Conservation (phyloP, 2,888 invertebrate genomes). For the Tenthredo livida region DNA sequence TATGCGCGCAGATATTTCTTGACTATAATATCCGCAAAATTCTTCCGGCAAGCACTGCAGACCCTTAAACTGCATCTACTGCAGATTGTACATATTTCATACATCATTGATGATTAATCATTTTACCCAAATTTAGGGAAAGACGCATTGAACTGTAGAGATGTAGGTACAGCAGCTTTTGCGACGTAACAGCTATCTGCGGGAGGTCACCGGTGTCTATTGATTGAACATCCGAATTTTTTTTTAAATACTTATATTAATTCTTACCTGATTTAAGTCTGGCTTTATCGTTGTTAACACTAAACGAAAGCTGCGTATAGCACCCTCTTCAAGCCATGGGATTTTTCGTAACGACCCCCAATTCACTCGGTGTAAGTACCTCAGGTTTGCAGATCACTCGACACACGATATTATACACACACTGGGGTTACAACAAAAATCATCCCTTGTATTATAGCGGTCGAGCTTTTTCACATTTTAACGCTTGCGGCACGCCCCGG, state of each 20-base stretch:
- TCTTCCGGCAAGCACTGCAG: no score
- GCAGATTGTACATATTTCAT: no score
- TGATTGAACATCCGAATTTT: background rate
- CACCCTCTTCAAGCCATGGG: conserved; percentile 23
- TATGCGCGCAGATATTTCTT: background rate
- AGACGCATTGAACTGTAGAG: background rate
- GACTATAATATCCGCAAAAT: background rate
- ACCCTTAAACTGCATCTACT: no score
- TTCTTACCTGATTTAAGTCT: conserved; percentile 10
- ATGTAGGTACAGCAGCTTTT: background rate
- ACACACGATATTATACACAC: conserved; percentile 47
- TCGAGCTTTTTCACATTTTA: conserved; percentile 38
- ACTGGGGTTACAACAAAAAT: background rate
- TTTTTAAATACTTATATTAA: background rate
- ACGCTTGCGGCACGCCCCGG: conserved; percentile 37
- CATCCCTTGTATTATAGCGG: background rate
- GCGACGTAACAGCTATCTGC: background rate
- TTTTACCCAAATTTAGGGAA: background rate
- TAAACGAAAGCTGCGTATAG: conserved; percentile 4
- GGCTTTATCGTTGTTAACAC: conserved; percentile 19
- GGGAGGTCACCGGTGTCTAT: conserved; percentile 19
- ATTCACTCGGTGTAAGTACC: background rate
- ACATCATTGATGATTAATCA: background rate
- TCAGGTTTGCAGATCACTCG: background rate
- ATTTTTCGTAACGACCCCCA: background rate